A percentile compares a stretch with the other conserved stretches of the same genome.
Conservation (phyloP, 2,797 vertebrate genomes). For the Tachyglossus aculeatus region DNA sequence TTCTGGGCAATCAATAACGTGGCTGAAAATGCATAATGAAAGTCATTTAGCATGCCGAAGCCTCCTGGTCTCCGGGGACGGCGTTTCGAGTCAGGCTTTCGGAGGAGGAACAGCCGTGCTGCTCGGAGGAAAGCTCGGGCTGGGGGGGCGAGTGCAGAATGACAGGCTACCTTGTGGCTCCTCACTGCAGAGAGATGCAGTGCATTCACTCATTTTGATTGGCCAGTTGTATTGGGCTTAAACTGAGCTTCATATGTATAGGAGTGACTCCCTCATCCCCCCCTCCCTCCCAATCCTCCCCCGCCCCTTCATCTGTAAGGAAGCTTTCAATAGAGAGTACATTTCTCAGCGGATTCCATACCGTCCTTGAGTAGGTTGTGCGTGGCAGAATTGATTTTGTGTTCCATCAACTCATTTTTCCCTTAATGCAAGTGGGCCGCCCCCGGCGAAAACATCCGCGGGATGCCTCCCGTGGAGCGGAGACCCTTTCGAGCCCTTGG, state of each 20-base stretch:
- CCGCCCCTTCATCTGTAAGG: conserved; percentile 68
- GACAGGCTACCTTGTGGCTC: conserved; percentile 87
- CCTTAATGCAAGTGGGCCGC: too few species aligned
- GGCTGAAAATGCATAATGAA: conserved; percentile 80
- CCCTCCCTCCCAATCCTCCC: background rate
- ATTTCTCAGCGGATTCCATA: conserved; percentile 69
- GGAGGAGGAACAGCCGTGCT: conserved; percentile 71
- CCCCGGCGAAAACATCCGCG: too few species aligned
- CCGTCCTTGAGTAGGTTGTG: conserved; percentile 67
- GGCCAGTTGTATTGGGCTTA: conserved; percentile 90
- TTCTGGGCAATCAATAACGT: conserved; percentile 79
- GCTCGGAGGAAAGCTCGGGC: conserved; percentile 71
- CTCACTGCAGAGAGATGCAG: conserved; percentile 96
- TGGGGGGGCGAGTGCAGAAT: conserved; percentile 81
- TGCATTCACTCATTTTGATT: conserved; percentile 93
- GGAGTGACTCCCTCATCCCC: conserved; percentile 61
- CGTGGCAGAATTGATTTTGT: too few species aligned
- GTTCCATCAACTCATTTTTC: too few species aligned
- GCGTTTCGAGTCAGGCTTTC: conserved; percentile 70
- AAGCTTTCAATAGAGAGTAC: conserved; percentile 67
- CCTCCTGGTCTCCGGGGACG: conserved; percentile 79
- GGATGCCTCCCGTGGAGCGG: too few species aligned
- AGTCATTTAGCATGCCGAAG: conserved; percentile 82
- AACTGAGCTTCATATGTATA: conserved; percentile 78
- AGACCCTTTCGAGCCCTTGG: conserved; percentile 53